Evolutionary conservation across 2,888 invertebrate genomes (phyloP).

Genomic region (Epinotia nisella): DNA sequence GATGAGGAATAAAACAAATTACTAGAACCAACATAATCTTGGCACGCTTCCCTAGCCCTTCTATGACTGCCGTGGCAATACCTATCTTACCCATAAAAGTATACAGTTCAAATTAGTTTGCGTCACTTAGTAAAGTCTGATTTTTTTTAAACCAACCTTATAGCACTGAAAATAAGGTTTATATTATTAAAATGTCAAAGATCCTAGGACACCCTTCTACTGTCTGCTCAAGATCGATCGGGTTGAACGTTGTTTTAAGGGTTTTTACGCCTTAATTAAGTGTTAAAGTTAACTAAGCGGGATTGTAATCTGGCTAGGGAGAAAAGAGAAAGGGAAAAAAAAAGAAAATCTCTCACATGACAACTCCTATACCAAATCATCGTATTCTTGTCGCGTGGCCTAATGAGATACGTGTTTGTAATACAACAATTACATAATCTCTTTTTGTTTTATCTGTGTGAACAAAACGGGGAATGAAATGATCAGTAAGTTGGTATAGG

Average conservation of each 20-base stretch:
- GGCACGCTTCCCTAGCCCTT: constrained; percentile 33
- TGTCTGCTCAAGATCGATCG: constrained; percentile 31
- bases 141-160: neutral
- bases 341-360: neutral
- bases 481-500: too few relatives aligned
- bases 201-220: constrained; percentile 18
- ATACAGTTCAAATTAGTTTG: constrained; percentile 3
- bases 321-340: neutral
- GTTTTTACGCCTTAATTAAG: constrained; percentile 20
- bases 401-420: neutral
- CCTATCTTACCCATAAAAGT: neutral
- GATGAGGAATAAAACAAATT: constrained; percentile 33
- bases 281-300: constrained; percentile 17
- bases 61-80: neutral
- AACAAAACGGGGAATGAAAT: too few relatives aligned
- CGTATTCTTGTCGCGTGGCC: too few relatives aligned
- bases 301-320: constrained; percentile 6
- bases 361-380: neutral
- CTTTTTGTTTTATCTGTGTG: too few relatives aligned
- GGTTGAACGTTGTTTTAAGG: constrained; percentile 20
- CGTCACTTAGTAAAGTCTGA: neutral
- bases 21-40: constrained; percentile 26
- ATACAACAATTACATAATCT: too few relatives aligned
- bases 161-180: neutral
- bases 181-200: neutral